These are phyloP conservation scores for Balearica regulorum DNA, from an alignment of 2,797 vertebrate species.

Conservation along the genomic window DNA sequence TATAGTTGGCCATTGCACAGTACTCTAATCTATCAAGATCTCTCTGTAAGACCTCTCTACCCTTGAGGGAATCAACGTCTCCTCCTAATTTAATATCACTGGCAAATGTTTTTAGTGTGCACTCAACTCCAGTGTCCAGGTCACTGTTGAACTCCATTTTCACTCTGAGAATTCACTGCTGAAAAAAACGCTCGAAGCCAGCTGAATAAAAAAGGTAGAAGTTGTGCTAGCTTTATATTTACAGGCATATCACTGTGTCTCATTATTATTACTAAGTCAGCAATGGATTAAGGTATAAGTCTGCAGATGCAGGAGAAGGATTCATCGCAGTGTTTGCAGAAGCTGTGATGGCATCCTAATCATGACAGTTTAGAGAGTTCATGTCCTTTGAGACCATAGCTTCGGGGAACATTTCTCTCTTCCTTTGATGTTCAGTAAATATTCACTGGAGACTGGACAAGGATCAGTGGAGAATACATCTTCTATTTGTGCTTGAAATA, in stretches of 20 bases:
- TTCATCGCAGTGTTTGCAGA: background rate
- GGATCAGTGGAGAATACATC: background rate
- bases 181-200: background rate
- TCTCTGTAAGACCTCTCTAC: background rate
- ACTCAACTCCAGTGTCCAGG: background rate
- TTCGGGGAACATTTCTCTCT: background rate
- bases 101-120: background rate
- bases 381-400: background rate
- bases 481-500: background rate
- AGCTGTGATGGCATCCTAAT: background rate
- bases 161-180: background rate
- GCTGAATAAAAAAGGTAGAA: background rate
- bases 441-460: background rate
- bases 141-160: background rate
- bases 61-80: background rate
- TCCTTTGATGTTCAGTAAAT: slow-evolving; percentile 10
- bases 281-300: slow-evolving; percentile 11
- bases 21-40: background rate
- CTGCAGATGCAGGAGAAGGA: background rate
- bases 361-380: background rate
- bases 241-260: background rate
- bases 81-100: background rate
- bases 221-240: background rate
- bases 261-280: background rate
- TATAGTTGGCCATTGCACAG: accelerated